A percentile compares a stretch with the other conserved stretches of the same genome.
Conservation (phyloP, 2,797 vertebrate genomes). For the Cyclura pinguis region DNA sequence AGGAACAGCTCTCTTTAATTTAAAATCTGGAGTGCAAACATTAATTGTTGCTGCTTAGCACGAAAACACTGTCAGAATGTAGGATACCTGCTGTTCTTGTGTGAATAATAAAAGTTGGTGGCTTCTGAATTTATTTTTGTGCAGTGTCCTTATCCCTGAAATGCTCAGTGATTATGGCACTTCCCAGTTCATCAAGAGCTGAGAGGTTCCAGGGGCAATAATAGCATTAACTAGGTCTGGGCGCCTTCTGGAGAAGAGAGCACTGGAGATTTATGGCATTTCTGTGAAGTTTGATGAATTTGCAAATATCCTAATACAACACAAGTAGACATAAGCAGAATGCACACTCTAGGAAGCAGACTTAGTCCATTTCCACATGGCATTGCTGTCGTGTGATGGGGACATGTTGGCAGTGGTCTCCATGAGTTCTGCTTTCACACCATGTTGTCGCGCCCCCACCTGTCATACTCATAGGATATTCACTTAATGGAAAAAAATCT, state of each 20-base stretch:
- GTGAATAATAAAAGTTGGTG: conserved; percentile 8
- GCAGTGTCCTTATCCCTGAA: not conserved
- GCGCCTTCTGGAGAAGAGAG: not conserved
- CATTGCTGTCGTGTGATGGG: too few relatives aligned
- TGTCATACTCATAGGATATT: too few relatives aligned
- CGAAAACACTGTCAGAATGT: not conserved
- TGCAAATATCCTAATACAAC: not conserved
- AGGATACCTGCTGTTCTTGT: not conserved
- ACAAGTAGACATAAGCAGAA: not conserved
- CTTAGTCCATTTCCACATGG: too few relatives aligned
- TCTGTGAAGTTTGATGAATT: not conserved
- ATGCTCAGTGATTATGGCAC: too few relatives aligned
- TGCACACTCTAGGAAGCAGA: not conserved
- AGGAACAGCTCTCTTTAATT: conserved; percentile 57
- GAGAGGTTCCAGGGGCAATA: not conserved
- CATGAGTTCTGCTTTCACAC: too few relatives aligned
- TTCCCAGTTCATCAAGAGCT: not conserved
- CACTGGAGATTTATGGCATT: not conserved
- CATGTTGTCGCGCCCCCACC: too few relatives aligned
- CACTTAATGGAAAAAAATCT: too few relatives aligned
- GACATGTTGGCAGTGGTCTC: too few relatives aligned
- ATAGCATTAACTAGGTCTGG: not conserved
- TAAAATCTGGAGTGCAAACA: conserved; percentile 36
- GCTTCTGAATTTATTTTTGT: not conserved
- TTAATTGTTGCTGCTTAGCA: not conserved